Conservation (phyloP, 2,113 vertebrate species). For the Xyliphius kryptos region DNA sequence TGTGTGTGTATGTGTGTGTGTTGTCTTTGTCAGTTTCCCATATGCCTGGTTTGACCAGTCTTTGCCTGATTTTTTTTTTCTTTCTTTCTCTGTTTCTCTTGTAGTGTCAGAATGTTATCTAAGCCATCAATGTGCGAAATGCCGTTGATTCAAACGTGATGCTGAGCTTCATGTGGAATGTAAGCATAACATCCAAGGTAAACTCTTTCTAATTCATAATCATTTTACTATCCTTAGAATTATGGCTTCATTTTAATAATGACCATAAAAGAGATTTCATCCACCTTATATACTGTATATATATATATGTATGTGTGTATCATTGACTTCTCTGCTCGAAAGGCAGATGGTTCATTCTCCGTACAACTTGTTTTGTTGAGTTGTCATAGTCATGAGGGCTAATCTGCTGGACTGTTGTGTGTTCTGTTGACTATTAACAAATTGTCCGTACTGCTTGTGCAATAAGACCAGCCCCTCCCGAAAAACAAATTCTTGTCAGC, state of each 20-base stretch:
- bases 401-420: constrained; percentile 19
- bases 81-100: constrained; percentile 18
- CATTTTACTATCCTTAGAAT: not conserved
- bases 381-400: constrained; percentile 14
- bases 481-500: too few relatives aligned
- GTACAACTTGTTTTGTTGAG: too few relatives aligned
- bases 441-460: not conserved
- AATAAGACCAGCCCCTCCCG: too few relatives aligned
- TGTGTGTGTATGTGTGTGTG: too few relatives aligned
- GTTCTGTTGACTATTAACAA: constrained; percentile 17
- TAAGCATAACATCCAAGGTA: constrained; percentile 30
- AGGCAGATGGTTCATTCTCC: too few relatives aligned
- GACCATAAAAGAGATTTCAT: too few relatives aligned
- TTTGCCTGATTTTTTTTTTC: constrained; percentile 17
- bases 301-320: too few relatives aligned
- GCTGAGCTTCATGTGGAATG: constrained; percentile 34
- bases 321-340: too few relatives aligned
- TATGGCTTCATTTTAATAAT: too few relatives aligned
- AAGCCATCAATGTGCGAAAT: constrained; percentile 16
- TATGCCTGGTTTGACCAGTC: constrained; percentile 41
- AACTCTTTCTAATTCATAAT: not conserved
- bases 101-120: constrained; percentile 33
- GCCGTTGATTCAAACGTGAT: constrained; percentile 32
- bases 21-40: constrained; percentile 24
- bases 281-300: too few relatives aligned